Base-by-base conservation (phyloP, 2,888 invertebrate genomes). In the Meloe dianella region DNA sequence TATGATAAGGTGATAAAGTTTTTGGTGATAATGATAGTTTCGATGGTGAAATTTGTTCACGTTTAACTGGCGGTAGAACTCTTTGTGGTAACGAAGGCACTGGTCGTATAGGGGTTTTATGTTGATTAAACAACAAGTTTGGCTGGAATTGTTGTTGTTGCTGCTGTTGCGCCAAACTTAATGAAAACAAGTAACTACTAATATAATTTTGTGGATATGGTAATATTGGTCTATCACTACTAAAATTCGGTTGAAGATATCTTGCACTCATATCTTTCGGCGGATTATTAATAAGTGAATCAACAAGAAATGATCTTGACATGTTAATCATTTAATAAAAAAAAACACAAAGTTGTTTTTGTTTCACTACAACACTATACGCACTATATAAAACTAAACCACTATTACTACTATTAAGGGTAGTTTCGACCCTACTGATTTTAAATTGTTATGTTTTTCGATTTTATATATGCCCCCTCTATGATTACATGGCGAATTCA, bases 251-350 rank as follows among this genome's bases (percentile, higher is more conserved):
- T 76, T 67, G 84, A 72, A 72, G 84, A 71, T 79, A 87, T 71
- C 77, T 84, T 73, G 70, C 84, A 82, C 64, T 79, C 75, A 76
- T 83, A 20, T 82, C 80, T 74, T 89, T 89, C 56, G 89, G 85
- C 65, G 88, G 88, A 77, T 87, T 88, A 85, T 89, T 90, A 72
- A 94, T 91, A 65, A 94, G 83, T 61, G 93, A 91, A 79, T 94
- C 94, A 79, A 94, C 92, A 65, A 93, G 83, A 79, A 94, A 94
- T 72, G 93, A 93, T 74, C 92, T 89, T 68, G 93, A 93, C 92
- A 93, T 93, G 76, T 85, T 87, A 73, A 77, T 75, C 12, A 51
- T 73, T 58, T 56, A 63, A 66, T 65, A 47, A 57, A 66, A 58
- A 57, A 57, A 35, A 7, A 41, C 32, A 9, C 32, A 60, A 63